A percentile compares a stretch with the other conserved stretches of the same genome.
These are phyloP conservation scores for Drosophila mimica DNA, from an alignment of 2,888 invertebrate genomes.

Conservation along the genomic window DNA sequence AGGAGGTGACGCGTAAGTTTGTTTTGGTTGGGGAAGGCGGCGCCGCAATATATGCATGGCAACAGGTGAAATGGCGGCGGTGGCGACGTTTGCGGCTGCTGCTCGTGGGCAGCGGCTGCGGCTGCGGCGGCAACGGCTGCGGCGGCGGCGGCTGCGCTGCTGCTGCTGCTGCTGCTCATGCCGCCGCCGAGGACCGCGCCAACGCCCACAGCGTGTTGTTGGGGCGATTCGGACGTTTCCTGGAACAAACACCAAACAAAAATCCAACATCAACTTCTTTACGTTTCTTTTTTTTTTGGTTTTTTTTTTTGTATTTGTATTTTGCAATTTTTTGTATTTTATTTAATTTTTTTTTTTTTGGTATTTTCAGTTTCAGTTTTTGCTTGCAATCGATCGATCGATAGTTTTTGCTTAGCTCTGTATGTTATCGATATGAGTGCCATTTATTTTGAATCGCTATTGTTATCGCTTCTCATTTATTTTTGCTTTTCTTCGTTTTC, in stretches of 20 bases:
- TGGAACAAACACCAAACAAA: slow-evolving; percentile 93
- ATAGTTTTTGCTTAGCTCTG: slow-evolving; percentile 57
- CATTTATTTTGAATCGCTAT: slow-evolving; percentile 37
- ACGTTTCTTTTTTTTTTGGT: slow-evolving; percentile 69
- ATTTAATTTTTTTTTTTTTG: slow-evolving; percentile 38
- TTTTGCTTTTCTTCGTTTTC: slow-evolving; percentile 76
- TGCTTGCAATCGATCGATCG: slow-evolving; percentile 73
- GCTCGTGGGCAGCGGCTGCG: slow-evolving; percentile 72
- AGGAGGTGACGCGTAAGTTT: slow-evolving; percentile 95
- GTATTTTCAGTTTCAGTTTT: slow-evolving; percentile 73
- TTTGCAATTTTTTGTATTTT: slow-evolving; percentile 83
- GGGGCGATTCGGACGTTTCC: slow-evolving; percentile 89
- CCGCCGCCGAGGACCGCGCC: slow-evolving; percentile 76
- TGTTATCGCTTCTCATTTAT: slow-evolving; percentile 64
- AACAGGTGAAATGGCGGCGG: slow-evolving; percentile 86
- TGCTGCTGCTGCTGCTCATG: slow-evolving; percentile 72
- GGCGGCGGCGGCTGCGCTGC: slow-evolving; percentile 66
- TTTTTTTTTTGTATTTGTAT: slow-evolving; percentile 86
- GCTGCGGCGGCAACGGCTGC: slow-evolving; percentile 56
- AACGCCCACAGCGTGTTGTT: slow-evolving; percentile 88
- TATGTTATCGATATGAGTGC: slow-evolving; percentile 57
- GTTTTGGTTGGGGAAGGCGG: slow-evolving; percentile 95
- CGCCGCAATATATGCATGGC: slow-evolving; percentile 96
- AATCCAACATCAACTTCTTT: slow-evolving; percentile 95
- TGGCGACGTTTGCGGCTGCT: slow-evolving; percentile 72